Base-by-base conservation (phyloP, 1,140 invertebrate genomes). In the Amyelois transitella region DNA sequence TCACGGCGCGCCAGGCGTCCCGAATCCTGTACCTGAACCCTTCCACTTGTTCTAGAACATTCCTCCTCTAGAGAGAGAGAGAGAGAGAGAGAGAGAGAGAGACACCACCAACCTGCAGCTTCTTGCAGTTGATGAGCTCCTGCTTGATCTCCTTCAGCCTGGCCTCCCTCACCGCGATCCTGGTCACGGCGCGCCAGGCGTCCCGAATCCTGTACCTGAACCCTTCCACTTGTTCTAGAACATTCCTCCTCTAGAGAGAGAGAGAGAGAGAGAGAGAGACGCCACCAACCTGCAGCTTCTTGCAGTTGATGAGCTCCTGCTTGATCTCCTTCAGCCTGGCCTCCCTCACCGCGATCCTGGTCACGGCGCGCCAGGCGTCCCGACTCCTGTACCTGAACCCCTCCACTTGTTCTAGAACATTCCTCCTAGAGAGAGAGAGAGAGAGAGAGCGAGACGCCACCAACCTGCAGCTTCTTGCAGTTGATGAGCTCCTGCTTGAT, bases 301-400 rank as follows among this genome's bases (percentile, higher is more conserved):
- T 91, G 55, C 96, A 98, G 75, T 96, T 97, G 25, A 99, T 89
- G 32, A 99, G 92, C 90, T 99, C 98, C 53, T 93, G 91, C 87
- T 97, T 97, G 47, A 99, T 99, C 91, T 99, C 98, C 75, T 97
- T 97, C 6, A 99, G 89, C 52, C 98, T 90, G 0, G 97, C 97
- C 83, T 99, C 97, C 51, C 96, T 90, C 0, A 99, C 94, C 0
- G 97, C 97, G 58, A 97, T 94, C 72, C 94, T 92, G 0, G 98
- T 99, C 0, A 98, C 95, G 0, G 97, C 96, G 70, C 94, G 93
- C 94, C 97, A 95, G 2, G 97, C 98, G 91, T 99, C 98, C 70
- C 93, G 91, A 0, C 97, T 94, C 75, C 98, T 90, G 89, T 99
- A 98, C 57, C 95, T 91, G 78, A 99, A 99, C 0, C 96, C 95